Evolutionary conservation across 2,888 invertebrate species (phyloP).

Genomic region (Sisyra terminalis): DNA sequence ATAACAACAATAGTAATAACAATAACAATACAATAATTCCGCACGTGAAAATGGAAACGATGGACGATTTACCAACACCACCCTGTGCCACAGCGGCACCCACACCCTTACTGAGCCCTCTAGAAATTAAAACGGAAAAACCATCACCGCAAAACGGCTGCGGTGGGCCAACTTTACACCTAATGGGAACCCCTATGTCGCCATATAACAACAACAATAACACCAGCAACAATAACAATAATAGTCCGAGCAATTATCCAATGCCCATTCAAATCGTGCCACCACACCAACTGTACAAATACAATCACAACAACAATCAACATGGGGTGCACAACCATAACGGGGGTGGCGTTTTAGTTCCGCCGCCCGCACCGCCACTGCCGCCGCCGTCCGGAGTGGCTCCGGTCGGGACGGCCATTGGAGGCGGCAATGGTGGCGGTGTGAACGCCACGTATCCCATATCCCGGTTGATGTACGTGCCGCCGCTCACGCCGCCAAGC

Average conservation of each 20-base stretch:
- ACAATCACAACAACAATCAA: slow-evolving; percentile 14
- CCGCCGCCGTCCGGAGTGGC: slow-evolving; percentile 10
- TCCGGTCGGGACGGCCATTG: slow-evolving; percentile 19
- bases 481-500: slow-evolving; percentile 73
- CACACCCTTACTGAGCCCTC: slow-evolving; percentile 56
- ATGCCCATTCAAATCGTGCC: slow-evolving; percentile 17
- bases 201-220: slow-evolving; percentile 25
- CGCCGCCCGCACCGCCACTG: not conserved
- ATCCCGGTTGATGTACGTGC: slow-evolving; percentile 57
- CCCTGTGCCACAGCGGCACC: slow-evolving; percentile 22
- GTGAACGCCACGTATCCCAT: slow-evolving; percentile 35
- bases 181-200: slow-evolving; percentile 34
- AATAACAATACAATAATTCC: slow-evolving; percentile 19
- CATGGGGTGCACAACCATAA: slow-evolving; percentile 16
- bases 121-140: slow-evolving; percentile 70
- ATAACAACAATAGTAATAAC: not conserved
- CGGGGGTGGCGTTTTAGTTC: slow-evolving; percentile 1
- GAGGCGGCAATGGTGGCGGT: slow-evolving; percentile 23
- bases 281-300: slow-evolving; percentile 12
- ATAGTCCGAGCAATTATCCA: slow-evolving; percentile 26
- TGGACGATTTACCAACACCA: slow-evolving; percentile 33
- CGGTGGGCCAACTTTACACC: slow-evolving; percentile 32
- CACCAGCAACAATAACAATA: slow-evolving; percentile 8
- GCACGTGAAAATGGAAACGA: slow-evolving; percentile 67
- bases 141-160: slow-evolving; percentile 22